A percentile compares a stretch with the other conserved stretches of the same genome.
Conservation (phyloP, 2,797 vertebrate species). For the Danio kyathit region DNA sequence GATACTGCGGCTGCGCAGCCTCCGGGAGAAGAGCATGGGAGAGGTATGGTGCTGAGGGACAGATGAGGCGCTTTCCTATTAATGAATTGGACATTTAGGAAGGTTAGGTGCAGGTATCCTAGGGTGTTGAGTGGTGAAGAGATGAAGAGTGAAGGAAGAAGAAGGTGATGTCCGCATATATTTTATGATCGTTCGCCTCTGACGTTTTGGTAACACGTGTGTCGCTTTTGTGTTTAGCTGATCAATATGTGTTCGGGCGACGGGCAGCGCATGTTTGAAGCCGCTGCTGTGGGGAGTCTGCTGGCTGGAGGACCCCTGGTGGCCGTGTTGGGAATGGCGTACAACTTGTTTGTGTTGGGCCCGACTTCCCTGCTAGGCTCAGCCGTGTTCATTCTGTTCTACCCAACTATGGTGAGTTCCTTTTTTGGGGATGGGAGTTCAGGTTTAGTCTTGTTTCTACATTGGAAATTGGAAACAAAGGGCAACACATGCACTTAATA, state of each 20-base stretch:
- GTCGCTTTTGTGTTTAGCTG: slow-evolving; percentile 78
- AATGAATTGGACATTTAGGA: slow-evolving; percentile 22
- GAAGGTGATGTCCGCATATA: slow-evolving; percentile 14
- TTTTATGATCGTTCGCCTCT: slow-evolving; percentile 33
- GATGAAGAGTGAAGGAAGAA: slow-evolving; percentile 49
- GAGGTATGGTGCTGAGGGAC: slow-evolving; percentile 77
- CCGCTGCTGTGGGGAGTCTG: slow-evolving; percentile 90
- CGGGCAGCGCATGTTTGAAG: slow-evolving; percentile 93
- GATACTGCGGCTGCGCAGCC: slow-evolving; percentile 89
- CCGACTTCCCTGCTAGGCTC: slow-evolving; percentile 92
- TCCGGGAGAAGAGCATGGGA: slow-evolving; percentile 90
- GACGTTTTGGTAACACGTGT: background rate
- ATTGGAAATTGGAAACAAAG: background rate
- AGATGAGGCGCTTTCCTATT: background rate
- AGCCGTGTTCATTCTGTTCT: slow-evolving; percentile 93
- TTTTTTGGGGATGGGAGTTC: background rate
- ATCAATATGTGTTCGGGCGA: slow-evolving; percentile 93
- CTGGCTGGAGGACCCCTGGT: slow-evolving; percentile 91
- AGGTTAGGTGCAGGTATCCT: slow-evolving; percentile 38
- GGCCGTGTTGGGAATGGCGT: slow-evolving; percentile 90
- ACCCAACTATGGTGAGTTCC: slow-evolving; percentile 92
- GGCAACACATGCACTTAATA: too few relatives aligned
- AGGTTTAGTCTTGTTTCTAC: background rate
- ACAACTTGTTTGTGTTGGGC: slow-evolving; percentile 89
- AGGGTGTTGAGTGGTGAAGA: slow-evolving; percentile 47